Conservation (phyloP, 2,113 vertebrate species). For the Chauna torquata region DNA sequence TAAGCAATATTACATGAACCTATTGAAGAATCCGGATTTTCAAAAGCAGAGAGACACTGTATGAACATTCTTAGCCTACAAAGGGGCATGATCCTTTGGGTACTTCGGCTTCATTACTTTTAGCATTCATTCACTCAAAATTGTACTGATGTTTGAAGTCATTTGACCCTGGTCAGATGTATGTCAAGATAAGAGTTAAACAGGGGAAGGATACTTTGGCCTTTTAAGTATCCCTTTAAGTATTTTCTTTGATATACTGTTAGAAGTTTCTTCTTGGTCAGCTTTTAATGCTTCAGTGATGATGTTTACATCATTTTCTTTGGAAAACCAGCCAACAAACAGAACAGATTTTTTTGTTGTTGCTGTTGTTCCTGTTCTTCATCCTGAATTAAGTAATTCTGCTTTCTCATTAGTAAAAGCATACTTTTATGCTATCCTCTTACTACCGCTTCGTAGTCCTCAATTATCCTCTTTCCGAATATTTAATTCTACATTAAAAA, state of each 20-base stretch:
- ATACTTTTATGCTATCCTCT: slow-evolving; percentile 11
- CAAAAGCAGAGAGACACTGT: neutral
- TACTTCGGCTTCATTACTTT: neutral
- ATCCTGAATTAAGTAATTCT: neutral
- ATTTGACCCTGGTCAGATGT: neutral
- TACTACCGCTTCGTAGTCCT: neutral
- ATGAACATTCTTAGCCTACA: neutral
- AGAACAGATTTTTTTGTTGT: neutral
- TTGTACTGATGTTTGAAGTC: neutral
- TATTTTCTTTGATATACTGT: neutral
- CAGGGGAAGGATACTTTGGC: neutral
- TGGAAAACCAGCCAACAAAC: neutral
- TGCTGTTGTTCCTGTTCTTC: neutral
- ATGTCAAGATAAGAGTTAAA: neutral
- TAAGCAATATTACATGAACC: neutral
- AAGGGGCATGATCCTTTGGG: neutral
- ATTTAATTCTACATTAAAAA: neutral
- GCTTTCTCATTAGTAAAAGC: slow-evolving; percentile 8
- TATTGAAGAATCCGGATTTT: neutral
- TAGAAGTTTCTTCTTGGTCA: neutral
- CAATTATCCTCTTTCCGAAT: slow-evolving; percentile 30
- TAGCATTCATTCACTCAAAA: neutral
- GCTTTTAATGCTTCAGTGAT: neutral
- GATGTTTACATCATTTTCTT: neutral
- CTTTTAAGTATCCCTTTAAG: no score